These are phyloP conservation scores for Coryphaenoides rupestris DNA, from an alignment of 2,113 vertebrate genomes.

Conservation along the genomic window DNA sequence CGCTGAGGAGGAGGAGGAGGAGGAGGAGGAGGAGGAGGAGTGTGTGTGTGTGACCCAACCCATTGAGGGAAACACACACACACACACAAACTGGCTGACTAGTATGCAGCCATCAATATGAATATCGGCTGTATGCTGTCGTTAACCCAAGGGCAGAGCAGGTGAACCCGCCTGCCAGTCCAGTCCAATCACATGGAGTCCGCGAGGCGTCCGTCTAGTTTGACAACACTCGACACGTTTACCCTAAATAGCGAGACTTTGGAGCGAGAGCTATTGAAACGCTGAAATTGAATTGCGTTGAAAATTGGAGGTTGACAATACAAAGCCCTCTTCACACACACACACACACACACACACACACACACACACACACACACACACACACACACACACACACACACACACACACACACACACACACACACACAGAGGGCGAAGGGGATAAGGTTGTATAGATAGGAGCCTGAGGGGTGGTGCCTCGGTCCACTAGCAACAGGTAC, in stretches of 20 bases:
- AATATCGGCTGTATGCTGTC: too few species aligned
- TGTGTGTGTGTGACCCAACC: conserved; percentile 49
- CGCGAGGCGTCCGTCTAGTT: conserved; percentile 23
- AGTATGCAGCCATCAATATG: not conserved
- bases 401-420: conserved; percentile 9
- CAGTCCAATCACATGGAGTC: conserved; percentile 30
- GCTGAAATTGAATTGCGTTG: too few species aligned
- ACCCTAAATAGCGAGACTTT: conserved; percentile 10
- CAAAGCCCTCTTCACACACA: not conserved
- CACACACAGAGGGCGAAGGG: not conserved
- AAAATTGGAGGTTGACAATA: not conserved
- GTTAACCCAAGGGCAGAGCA: not conserved
- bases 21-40: too few species aligned
- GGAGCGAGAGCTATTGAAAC: not conserved
- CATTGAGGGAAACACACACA: conserved; percentile 22
- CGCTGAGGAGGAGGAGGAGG: too few species aligned
- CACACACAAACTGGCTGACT: not conserved
- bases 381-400: too few species aligned
- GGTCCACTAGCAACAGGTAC: conserved; percentile 20
- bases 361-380: too few species aligned
- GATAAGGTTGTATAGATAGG: conserved; percentile 19
- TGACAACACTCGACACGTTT: conserved; percentile 26
- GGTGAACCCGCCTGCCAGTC: too few species aligned
- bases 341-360: conserved; percentile 4
- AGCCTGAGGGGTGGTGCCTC: conserved; percentile 20